A percentile compares a stretch with the other conserved stretches of the same genome.
Conservation (phyloP, 2,113 vertebrate species). For the Cygnus buccinator region DNA sequence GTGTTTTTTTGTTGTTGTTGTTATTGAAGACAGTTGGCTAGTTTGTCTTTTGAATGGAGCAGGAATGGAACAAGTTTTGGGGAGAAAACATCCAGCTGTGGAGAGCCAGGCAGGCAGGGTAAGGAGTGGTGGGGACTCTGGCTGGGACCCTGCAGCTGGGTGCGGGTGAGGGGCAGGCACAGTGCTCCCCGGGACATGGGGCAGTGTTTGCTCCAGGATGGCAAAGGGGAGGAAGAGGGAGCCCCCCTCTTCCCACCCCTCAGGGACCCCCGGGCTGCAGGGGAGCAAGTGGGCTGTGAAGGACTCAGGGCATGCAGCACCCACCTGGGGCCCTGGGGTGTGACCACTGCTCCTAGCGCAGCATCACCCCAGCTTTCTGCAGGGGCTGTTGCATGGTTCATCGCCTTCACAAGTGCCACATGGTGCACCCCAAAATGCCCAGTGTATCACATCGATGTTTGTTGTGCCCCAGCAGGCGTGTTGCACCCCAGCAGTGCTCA, state of each 20-base stretch:
- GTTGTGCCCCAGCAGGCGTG: too few species aligned
- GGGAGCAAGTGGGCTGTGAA: not conserved
- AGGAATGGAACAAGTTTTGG: not conserved
- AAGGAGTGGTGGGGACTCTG: not conserved
- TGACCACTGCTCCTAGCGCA: not conserved
- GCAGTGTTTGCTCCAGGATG: not conserved
- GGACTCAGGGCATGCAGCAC: not conserved
- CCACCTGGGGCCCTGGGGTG: not conserved
- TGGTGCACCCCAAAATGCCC: not conserved
- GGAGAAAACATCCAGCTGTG: not conserved
- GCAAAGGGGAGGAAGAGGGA: not conserved
- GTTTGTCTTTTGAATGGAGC: not conserved
- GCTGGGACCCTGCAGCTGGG: not conserved
- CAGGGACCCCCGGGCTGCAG: not conserved
- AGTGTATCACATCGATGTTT: not conserved
- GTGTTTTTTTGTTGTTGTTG: not conserved
- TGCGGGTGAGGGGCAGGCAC: not conserved
- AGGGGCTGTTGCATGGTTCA: rapidly evolving
- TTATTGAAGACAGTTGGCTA: not conserved
- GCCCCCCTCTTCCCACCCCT: not conserved
- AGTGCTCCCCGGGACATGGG: not conserved
- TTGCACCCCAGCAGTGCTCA: not conserved
- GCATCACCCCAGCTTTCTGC: not conserved
- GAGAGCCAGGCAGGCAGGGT: not conserved
- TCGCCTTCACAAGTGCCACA: not conserved